Percentiles rank a stretch among this genome's conserved stretches.
These are phyloP conservation scores for Leistus spinibarbis DNA, from an alignment of 2,888 invertebrate genomes.

Conservation along the genomic window DNA sequence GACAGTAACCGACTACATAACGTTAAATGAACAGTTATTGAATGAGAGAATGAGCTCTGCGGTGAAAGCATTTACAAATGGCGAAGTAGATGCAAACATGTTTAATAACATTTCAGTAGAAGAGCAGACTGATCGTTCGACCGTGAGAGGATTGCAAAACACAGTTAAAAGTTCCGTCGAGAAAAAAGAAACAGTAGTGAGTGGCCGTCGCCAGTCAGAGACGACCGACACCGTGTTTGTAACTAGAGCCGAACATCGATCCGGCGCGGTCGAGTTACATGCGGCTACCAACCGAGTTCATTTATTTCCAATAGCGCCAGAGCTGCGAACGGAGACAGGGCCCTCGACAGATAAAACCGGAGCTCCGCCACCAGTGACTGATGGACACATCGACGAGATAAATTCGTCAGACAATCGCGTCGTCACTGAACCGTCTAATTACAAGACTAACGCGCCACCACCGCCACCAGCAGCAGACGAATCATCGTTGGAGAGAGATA, in stretches of 20 bases:
- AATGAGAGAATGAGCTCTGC: background rate
- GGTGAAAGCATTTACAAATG: constrained; percentile 8
- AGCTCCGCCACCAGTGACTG: constrained; percentile 30
- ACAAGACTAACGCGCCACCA: constrained; percentile 15
- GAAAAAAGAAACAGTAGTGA: constrained; percentile 9
- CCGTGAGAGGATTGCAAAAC: constrained; percentile 32
- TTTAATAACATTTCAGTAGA: constrained; percentile 13
- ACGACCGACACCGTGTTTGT: constrained; percentile 1
- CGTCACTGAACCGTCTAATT: constrained; percentile 32
- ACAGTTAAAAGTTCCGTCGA: constrained; percentile 28
- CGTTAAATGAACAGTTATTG: background rate
- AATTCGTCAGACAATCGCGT: constrained; percentile 24
- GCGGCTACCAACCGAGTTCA: constrained; percentile 45
- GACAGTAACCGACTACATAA: background rate
- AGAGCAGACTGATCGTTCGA: constrained; percentile 19
- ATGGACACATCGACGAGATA: constrained; percentile 31
- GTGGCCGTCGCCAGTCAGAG: background rate
- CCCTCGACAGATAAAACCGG: constrained; percentile 41
- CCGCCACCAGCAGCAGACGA: background rate
- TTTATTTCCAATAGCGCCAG: constrained; percentile 48
- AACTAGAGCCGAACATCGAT: constrained; percentile 41
- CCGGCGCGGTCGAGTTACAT: constrained; percentile 45
- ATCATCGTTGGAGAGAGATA: background rate
- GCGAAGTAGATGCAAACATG: constrained; percentile 5
- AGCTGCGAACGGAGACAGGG: constrained; percentile 21